A percentile compares a stretch with the other conserved stretches of the same genome.
Evolutionary conservation across 2,888 invertebrate genomes (phyloP).

Genomic region (Mythimna lalbum): DNA sequence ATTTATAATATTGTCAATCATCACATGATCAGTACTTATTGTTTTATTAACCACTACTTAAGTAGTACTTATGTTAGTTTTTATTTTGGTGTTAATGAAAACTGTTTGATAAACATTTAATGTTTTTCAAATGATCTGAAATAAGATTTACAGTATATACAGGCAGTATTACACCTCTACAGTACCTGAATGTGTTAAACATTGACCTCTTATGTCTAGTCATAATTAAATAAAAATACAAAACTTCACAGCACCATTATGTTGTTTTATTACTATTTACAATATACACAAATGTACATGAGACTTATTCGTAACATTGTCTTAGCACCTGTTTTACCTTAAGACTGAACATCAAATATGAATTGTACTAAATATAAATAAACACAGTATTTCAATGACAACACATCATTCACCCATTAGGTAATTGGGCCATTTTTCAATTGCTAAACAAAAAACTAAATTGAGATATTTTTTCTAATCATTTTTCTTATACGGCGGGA

Average conservation of each 20-base stretch:
- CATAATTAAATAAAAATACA: constrained; percentile 52
- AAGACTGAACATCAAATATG: neutral
- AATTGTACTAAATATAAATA: constrained; percentile 2
- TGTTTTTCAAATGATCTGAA: constrained; percentile 44
- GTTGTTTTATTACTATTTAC: constrained; percentile 50
- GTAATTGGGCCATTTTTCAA: neutral
- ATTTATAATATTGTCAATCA: constrained; percentile 48
- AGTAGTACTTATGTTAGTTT: constrained; percentile 22
- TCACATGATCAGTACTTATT: constrained; percentile 43
- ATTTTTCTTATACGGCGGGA: constrained; percentile 91
- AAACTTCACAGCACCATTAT: constrained; percentile 34
- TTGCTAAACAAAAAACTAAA: neutral
- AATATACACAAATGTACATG: constrained; percentile 15
- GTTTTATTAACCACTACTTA: constrained; percentile 38
- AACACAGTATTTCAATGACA: neutral
- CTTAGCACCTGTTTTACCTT: neutral
- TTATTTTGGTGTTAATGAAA: constrained; percentile 39
- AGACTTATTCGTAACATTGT: neutral
- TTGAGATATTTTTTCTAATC: constrained; percentile 18
- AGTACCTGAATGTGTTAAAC: constrained; percentile 56
- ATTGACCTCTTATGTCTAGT: constrained; percentile 57
- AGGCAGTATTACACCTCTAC: constrained; percentile 30
- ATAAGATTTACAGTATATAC: constrained; percentile 22
- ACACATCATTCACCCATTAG: neutral
- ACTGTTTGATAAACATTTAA: constrained; percentile 51